These are phyloP conservation scores for Gari tellinella DNA, from an alignment of 2,888 invertebrate genomes.

Conservation along the genomic window DNA sequence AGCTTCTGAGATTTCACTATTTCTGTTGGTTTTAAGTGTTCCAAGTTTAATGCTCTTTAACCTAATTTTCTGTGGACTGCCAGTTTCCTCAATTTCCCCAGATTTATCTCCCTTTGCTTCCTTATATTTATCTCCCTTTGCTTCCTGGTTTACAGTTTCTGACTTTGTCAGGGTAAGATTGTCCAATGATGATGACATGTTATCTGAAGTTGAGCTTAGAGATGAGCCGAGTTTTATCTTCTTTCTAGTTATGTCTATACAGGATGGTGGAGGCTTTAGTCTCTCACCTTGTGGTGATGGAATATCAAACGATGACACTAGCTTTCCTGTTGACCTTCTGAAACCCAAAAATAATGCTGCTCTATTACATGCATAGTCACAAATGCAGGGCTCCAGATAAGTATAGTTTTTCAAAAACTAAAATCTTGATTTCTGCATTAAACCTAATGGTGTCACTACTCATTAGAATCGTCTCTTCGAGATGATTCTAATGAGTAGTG, in stretches of 20 bases:
- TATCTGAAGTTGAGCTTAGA: constrained; percentile 3
- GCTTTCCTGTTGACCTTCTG: constrained; percentile 49
- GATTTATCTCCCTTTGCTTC: too few species aligned
- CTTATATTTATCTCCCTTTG: neutral
- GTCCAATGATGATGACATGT: constrained; percentile 12
- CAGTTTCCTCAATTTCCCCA: neutral
- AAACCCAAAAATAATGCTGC: too few species aligned
- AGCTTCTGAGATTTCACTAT: too few species aligned
- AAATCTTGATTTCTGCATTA: too few species aligned
- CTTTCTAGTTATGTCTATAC: constrained; percentile 74
- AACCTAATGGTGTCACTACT: too few species aligned
- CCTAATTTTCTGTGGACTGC: constrained; percentile 1
- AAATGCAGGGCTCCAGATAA: too few species aligned
- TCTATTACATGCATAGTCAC: too few species aligned
- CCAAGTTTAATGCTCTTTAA: neutral
- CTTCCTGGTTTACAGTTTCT: neutral
- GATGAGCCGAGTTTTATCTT: constrained; percentile 69
- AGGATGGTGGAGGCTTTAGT: constrained; percentile 77
- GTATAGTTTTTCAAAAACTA: too few species aligned
- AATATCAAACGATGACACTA: constrained; percentile 55
- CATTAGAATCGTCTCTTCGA: too few species aligned
- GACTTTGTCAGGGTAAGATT: constrained; percentile 3
- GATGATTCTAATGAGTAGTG: too few species aligned
- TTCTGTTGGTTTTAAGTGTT: too few species aligned
- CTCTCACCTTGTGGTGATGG: constrained; percentile 52